Percentiles rank a stretch among this genome's conserved stretches.
Evolutionary conservation across 2,797 vertebrate genomes (phyloP).

Genomic region (Trachurus trachurus): DNA sequence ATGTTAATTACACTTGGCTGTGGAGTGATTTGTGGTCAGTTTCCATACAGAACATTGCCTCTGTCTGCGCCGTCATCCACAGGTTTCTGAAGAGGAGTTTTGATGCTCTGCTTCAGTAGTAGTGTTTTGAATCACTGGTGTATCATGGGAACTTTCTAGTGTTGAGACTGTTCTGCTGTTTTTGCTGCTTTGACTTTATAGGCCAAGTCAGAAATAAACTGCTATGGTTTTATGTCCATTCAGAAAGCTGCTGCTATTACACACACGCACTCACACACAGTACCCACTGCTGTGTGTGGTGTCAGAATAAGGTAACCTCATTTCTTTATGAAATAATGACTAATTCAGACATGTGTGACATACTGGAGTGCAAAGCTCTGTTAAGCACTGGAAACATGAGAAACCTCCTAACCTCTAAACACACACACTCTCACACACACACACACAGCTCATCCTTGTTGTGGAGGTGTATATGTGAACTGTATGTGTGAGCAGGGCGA

Average conservation of each 20-base stretch:
- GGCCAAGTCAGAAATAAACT: background rate
- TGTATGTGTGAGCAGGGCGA: slow-evolving; percentile 40
- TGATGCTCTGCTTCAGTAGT: too few relatives aligned
- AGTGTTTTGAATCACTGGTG: too few relatives aligned
- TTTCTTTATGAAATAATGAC: slow-evolving; percentile 43
- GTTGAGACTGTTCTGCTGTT: too few relatives aligned
- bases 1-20: too few relatives aligned
- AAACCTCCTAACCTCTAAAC: slow-evolving; percentile 52
- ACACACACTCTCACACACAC: slow-evolving; percentile 19
- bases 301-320: slow-evolving; percentile 29
- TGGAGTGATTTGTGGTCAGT: too few relatives aligned
- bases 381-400: slow-evolving; percentile 64
- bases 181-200: too few relatives aligned
- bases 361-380: slow-evolving; percentile 72
- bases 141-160: too few relatives aligned
- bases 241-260: background rate
- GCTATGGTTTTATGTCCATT: background rate
- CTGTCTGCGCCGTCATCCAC: too few relatives aligned
- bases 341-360: slow-evolving; percentile 62
- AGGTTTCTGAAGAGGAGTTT: too few relatives aligned
- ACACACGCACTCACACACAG: slow-evolving; percentile 1
- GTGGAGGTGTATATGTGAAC: slow-evolving; percentile 28
- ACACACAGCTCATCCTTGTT: background rate
- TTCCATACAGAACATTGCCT: too few relatives aligned
- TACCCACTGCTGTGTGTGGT: background rate